Evolutionary conservation across 2,113 vertebrate species (phyloP), one percentile per base, ranked within the genome.

Genomic region (Pollachius pollachius): DNA sequence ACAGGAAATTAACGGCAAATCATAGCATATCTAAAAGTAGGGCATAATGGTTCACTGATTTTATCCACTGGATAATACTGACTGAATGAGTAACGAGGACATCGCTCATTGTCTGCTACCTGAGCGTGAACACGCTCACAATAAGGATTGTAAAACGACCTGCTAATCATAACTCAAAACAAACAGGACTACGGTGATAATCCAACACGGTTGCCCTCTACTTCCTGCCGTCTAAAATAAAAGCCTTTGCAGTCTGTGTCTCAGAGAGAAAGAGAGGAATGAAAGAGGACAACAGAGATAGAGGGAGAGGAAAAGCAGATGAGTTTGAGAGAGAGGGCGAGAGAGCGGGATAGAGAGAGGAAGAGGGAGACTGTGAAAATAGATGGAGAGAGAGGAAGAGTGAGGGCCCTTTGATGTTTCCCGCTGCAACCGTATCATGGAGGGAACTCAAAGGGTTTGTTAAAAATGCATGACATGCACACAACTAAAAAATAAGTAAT

Each of bases 401-500:
- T 74, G 70, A 57, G 71, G 80, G 72, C 65, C 73, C 93, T 99
- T 97, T 98, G 94, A 98, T 96, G 95, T 96, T 94, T 77, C 54
- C 87, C 84, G 89, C 90, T 93, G 94, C 93, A 94, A 95, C 94
- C 30, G 94, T 92, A 95, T 96, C 94, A 95, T 90, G 83, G 84
- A 95, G 93, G 93, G 92, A 96, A 94, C 94, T 95, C 95, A 96
- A 96, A 97, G 95, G 93, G 92, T 94, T 94, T 93, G 95, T 97
- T 97, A 96, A 97, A 96, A 96, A 97, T 97, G 96, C 95, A 97
- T 96, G 94, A 95, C 94, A 95, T 94, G 94, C 93, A 94, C 93
- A 91, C 95, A 95, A 96, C 93, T 95, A 95, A 82, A 87, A 90
- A 97, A 90, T 88, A 96, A 94, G 92, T 96, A 96, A 95, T 94